A percentile compares a stretch with the other conserved stretches of the same genome.
Conservation (phyloP, 2,888 invertebrate genomes). For the Nomada goodeniana region DNA sequence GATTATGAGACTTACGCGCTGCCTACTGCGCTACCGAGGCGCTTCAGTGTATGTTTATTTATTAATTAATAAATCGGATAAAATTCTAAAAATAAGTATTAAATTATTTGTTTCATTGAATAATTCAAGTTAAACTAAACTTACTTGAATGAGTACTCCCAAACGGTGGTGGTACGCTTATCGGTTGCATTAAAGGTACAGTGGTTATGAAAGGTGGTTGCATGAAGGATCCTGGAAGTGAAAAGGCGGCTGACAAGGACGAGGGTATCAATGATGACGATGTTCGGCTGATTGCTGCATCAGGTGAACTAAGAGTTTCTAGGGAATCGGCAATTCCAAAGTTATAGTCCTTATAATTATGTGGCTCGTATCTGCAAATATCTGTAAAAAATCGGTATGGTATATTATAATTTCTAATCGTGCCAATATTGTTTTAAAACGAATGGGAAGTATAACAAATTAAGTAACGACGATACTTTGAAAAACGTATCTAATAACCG, state of each 20-base stretch:
- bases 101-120: neutral
- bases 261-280: constrained; percentile 65
- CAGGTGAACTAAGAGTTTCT: constrained; percentile 50
- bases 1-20: constrained; percentile 84
- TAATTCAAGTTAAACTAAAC: neutral
- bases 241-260: constrained; percentile 65
- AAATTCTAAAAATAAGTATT: too few relatives aligned
- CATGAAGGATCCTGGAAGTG: constrained; percentile 67
- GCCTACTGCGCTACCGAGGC: constrained; percentile 82
- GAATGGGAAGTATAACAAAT: neutral
- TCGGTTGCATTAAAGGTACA: constrained; percentile 74
- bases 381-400: constrained; percentile 55
- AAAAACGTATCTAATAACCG: neutral
- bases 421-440: neutral
- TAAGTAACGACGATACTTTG: neutral
- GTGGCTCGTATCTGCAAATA: constrained; percentile 70
- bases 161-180: constrained; percentile 69
- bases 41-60: rapidly evolving
- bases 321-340: constrained; percentile 66
- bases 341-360: constrained; percentile 59
- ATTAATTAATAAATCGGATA: rapidly evolving
- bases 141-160: constrained; percentile 66
- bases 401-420: neutral
- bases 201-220: constrained; percentile 70
- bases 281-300: constrained; percentile 39